phyloP scores from a whole-genome alignment of 2,888 invertebrate genomes.

The Yponomeuta sedellus region DNA sequence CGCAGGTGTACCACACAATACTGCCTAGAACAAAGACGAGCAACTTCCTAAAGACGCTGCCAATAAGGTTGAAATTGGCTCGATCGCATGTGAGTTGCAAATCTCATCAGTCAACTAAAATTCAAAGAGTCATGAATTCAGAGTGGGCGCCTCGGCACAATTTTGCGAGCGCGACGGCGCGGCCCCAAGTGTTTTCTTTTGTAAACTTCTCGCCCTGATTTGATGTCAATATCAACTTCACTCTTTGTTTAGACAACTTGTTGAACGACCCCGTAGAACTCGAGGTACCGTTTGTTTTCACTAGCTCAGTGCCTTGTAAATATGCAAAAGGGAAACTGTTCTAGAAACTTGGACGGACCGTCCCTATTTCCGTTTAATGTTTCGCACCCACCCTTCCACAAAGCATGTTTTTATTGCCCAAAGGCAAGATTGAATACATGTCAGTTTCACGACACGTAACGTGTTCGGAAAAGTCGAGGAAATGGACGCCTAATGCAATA shows the following conservation, averaged over 20 bases:
- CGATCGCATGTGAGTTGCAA: neutral
- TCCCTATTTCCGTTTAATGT: neutral
- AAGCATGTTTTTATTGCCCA: neutral
- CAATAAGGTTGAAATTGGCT: conserved; percentile 7
- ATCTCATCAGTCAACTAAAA: conserved; percentile 12
- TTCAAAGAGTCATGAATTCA: neutral
- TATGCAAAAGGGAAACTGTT: neutral
- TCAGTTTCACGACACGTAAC: neutral
- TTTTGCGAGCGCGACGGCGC: neutral
- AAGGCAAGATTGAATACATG: neutral
- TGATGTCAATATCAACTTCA: conserved; percentile 1
- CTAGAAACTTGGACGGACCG: neutral
- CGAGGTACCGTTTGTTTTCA: neutral
- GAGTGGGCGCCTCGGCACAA: neutral
- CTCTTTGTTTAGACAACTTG: neutral
- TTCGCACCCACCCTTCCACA: neutral
- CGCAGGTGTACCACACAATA: conserved; percentile 10
- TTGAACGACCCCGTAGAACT: neutral
- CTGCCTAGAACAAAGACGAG: neutral
- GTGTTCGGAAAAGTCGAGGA: neutral
- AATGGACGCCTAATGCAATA: conserved; percentile 4
- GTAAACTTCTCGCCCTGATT: neutral
- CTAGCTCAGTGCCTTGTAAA: neutral
- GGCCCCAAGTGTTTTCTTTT: neutral
- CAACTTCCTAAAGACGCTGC: neutral